Base-by-base conservation (phyloP, 2,888 invertebrate genomes). In the Zygaena filipendulae region DNA sequence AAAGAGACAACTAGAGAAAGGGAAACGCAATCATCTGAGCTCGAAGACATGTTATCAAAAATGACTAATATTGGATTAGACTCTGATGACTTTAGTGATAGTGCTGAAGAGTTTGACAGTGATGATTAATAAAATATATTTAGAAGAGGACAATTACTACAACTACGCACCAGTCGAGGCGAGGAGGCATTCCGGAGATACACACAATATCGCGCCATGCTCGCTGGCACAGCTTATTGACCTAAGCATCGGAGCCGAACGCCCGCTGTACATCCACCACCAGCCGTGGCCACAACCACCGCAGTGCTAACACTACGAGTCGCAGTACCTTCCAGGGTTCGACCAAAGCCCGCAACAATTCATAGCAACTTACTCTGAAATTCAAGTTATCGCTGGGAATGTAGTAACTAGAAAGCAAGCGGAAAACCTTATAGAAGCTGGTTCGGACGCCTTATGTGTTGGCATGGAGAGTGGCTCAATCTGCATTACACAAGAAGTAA, bases 381-480 rank as follows among this genome's bases (percentile, higher is more conserved):
- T 97, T 22, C 92, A 99, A 82, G 88, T 99, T 1, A 90, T 98
- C 47, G 98, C 94, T 27, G 98, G 98, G 35, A 98, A 98, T 83
- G 96, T 99, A 45, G 99, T 99, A 0, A 99, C 99, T 10, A 88
- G 92, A 34, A 88, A 87, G 48, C 99, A 99, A 68, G 99, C 99
- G 0, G 95, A 95, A 68, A 95, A 92, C 74, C 84, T 99, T 16
- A 99, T 99, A 49, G 94, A 96, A 45, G 97, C 97, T 21, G 99
- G 99, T 13, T 97, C 92, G 2, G 99, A 99, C 82, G 97, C 91
- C 2, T 72, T 99, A 21, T 85, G 98, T 40, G 95, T 99, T 5
- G 99, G 99, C 9, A 99, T 99, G 99, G 99, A 99, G 7, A 94
- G 93, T 60, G 99, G 99, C 2, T 97, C 97, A 6, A 99, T 99